Base-by-base conservation (phyloP, 2,113 vertebrate genomes). In the Leuciscus idus region DNA sequence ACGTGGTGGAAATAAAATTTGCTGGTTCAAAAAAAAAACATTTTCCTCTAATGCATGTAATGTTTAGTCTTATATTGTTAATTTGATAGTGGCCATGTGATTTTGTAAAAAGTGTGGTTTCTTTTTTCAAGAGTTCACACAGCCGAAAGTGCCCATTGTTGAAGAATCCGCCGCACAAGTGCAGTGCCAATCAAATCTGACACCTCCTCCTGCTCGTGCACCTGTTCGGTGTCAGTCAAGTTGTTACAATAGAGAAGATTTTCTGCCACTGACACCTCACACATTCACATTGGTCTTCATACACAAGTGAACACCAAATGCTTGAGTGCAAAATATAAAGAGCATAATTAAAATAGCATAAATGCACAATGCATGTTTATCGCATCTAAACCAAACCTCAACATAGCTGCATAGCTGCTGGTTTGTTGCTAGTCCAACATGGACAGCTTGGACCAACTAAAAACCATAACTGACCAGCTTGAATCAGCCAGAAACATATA, bases 141-240 rank as follows among this genome's bases (percentile, higher is more conserved):
- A 1, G 39, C 72, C 19, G 48, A 46, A 74, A 74, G 43, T 74
- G n/a, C 23, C 72, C 39, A 48, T 23, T 46, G 72, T 74, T 46
- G 39, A 74, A 74, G 23, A 74, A 39, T 26, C 11, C n/a, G 39
- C 72, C 23, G 1, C 59, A 43, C 36, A 62, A 62, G 15, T 81
- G 36, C 21, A 46, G n/a, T 81, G 57, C 15, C 57, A 81, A 81
- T 81, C 78, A 64, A 62, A 64, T 48, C 13, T 64, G 59, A 64
- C 39, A 62, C 59, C 78, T 62, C 78, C 59, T 64, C 62, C 78
- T 81, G 78, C 39, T 28, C 19, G 78, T 26, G 23, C 78, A 81
- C 59, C 78, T 81, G 78, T 46, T 62, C 39, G 1, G 57, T 81
- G 59, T 81, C 78, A 81, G 77, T 81, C 59, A 81, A 17, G n/a